Evolutionary conservation across 2,888 invertebrate species (phyloP), one percentile per base, ranked within the genome.

Genomic region (Julus scandinavius): DNA sequence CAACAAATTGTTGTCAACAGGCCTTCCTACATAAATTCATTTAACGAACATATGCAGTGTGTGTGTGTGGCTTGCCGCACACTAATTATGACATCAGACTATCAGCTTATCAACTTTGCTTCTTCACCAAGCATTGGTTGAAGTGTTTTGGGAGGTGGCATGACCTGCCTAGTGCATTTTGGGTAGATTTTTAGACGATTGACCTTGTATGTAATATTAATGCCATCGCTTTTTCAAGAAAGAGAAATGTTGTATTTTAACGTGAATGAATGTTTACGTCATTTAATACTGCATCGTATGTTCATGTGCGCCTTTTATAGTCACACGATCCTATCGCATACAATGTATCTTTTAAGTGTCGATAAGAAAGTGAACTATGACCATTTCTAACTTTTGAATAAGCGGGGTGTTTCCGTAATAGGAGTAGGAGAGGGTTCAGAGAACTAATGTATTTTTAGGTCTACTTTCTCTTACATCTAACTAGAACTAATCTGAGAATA

Each of bases 81-180:
- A 80, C 80, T 38, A 80, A 80, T 80, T 80, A 20, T 38, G 80
- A 29, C 29, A 38, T 80, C 38, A 80, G 29, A 13, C 38, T 80
- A 72, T 72, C 72, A 72, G 72, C 29, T 13, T 29, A 72, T 20
- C 20, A 80, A 38, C 38, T 13, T 29, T 20, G 9, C 20, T n/a
- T 20, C 20, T 29, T 29, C 1, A 29, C 72, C n/a, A 72, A 7
- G 20, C n/a, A 29, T 11, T 80, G 20, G 38, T 80, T 80, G 38
- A 80, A 38, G 80, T 80, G 80, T 80, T 80, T 80, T 9, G 13
- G 9, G 80, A 38, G 80, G 38, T 80, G 80, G 80, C 38, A 80
- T 80, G 80, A 80, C 80, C 80, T 80, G 80, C 80, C 80, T 80
- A 29, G 80, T 80, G 80, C 80, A 80, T 80, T 80, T 80, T 80